A percentile compares a stretch with the other conserved stretches of the same genome.
Evolutionary conservation across 2,113 vertebrate species (phyloP).

Genomic region (Astatotilapia flaviijosephi): DNA sequence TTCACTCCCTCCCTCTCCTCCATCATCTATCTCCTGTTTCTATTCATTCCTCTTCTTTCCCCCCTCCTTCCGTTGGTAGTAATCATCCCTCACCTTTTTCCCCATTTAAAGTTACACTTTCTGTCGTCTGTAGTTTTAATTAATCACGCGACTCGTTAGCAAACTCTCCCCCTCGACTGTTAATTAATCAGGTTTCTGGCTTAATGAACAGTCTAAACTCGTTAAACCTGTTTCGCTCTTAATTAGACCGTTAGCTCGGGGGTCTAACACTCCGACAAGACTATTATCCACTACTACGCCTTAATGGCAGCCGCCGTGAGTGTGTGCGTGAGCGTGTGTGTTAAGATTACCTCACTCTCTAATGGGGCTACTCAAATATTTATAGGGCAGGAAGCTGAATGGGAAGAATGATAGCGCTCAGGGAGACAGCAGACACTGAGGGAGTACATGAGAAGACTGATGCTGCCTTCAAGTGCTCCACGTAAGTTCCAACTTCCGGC

Average conservation of each 20-base stretch:
- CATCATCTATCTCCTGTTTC: background rate
- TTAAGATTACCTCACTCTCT: constrained; percentile 52
- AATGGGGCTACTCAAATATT: constrained; percentile 65
- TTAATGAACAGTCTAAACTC: constrained; percentile 62
- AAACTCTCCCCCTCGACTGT: constrained; percentile 15
- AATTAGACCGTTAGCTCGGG: constrained; percentile 52
- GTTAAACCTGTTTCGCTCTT: constrained; percentile 63
- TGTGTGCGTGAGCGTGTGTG: constrained; percentile 27
- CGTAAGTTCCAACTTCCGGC: constrained; percentile 11
- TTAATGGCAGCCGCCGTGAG: background rate
- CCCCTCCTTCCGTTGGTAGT: background rate
- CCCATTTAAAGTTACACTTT: constrained; percentile 44
- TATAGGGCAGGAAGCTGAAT: constrained; percentile 60
- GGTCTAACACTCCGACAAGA: constrained; percentile 26
- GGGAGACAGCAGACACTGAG: constrained; percentile 39
- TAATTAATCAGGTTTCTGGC: constrained; percentile 58
- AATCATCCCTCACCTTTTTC: constrained; percentile 41
- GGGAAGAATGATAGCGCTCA: constrained; percentile 45
- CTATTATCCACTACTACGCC: constrained; percentile 42
- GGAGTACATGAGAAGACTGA: constrained; percentile 35
- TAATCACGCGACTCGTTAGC: constrained; percentile 51
- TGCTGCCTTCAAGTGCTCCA: constrained; percentile 38
- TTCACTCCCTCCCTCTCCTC: background rate
- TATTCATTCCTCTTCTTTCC: background rate
- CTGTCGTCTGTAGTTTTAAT: constrained; percentile 30